Percentiles rank a stretch among this genome's conserved stretches.
phyloP scores from a whole-genome alignment of 1,140 invertebrate genomes.

The Lordiphosa mommai region DNA sequence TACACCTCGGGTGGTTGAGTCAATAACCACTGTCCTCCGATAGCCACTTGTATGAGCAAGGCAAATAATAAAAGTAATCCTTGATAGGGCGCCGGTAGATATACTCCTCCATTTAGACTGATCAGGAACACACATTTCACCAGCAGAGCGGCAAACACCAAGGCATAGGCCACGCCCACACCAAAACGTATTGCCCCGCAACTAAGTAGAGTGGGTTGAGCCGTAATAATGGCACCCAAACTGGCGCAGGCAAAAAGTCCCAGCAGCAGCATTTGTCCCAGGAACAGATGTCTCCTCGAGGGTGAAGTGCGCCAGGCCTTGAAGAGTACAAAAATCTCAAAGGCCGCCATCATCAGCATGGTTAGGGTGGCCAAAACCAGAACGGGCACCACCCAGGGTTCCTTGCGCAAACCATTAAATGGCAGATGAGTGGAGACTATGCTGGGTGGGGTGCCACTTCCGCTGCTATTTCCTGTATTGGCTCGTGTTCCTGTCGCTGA shows the following conservation, averaged over 20 bases:
- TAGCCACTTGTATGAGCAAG: slow-evolving; percentile 92
- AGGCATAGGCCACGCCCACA: slow-evolving; percentile 91
- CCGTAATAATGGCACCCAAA: slow-evolving; percentile 88
- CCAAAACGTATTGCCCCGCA: slow-evolving; percentile 92
- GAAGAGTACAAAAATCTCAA: slow-evolving; percentile 94
- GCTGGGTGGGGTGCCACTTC: slow-evolving; percentile 59
- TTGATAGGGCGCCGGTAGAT: slow-evolving; percentile 95
- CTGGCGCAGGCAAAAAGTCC: slow-evolving; percentile 92
- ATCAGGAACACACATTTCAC: slow-evolving; percentile 97
- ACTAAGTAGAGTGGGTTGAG: slow-evolving; percentile 88
- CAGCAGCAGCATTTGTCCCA: slow-evolving; percentile 93
- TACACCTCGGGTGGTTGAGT: slow-evolving; percentile 86
- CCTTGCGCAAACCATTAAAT: slow-evolving; percentile 82
- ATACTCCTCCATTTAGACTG: slow-evolving; percentile 93
- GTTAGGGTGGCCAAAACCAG: slow-evolving; percentile 88
- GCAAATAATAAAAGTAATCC: slow-evolving; percentile 94
- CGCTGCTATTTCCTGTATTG: slow-evolving; percentile 4
- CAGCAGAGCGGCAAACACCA: slow-evolving; percentile 94
- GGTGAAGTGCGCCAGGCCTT: slow-evolving; percentile 91
- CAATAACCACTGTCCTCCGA: slow-evolving; percentile 91
- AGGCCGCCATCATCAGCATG: slow-evolving; percentile 89
- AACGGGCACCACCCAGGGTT: slow-evolving; percentile 93
- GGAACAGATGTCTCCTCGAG: slow-evolving; percentile 91
- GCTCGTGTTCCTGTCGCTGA: slow-evolving; percentile 28
- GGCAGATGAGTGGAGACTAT: slow-evolving; percentile 64